A percentile compares a stretch with the other conserved stretches of the same genome.
phyloP scores from a whole-genome alignment of 2,888 invertebrate genomes.

The Resseliella maxima region DNA sequence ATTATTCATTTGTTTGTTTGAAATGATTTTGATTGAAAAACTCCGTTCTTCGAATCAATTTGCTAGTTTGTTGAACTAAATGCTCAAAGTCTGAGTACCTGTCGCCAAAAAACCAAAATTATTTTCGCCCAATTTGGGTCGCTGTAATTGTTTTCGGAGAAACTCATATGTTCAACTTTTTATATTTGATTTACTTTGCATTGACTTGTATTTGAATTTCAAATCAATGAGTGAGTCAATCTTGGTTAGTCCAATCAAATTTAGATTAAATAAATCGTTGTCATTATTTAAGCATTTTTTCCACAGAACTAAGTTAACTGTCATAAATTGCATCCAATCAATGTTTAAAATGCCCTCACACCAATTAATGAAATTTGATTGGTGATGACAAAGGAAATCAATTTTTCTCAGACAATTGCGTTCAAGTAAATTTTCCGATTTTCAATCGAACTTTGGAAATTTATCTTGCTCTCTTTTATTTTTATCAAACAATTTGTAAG shows the following conservation, averaged over 20 bases:
- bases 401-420: no score
- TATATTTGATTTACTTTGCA: background rate
- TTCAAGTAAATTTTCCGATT: background rate
- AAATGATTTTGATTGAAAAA: background rate
- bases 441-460: no score
- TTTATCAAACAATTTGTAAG: background rate
- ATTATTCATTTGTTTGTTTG: background rate
- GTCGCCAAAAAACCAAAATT: background rate
- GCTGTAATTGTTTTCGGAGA: background rate
- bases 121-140: background rate
- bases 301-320: background rate
- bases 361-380: background rate
- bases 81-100: background rate
- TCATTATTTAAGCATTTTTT: background rate
- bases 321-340: background rate
- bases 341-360: background rate
- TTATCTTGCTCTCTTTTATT: background rate
- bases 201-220: background rate
- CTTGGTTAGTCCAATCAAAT: background rate
- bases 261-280: background rate
- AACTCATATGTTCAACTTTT: background rate
- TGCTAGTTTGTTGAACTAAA: conserved; percentile 31
- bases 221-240: background rate
- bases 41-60: background rate
- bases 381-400: no score